Base-by-base conservation (phyloP, 2,888 invertebrate genomes). In the Drosophila vallismaia region DNA sequence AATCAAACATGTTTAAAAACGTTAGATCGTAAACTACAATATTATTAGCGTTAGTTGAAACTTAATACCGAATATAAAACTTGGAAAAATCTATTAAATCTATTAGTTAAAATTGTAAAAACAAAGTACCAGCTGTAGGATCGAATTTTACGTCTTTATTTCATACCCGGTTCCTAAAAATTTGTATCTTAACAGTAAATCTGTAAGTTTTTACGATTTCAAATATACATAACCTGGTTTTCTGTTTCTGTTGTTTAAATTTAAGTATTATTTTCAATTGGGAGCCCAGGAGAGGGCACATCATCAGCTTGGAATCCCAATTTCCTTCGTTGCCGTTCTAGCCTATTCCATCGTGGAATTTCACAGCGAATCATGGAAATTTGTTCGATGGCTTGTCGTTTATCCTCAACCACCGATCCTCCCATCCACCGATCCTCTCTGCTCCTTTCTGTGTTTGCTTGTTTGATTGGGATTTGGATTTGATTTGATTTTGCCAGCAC, bases 401-500 rank as follows among this genome's bases (percentile, higher is more conserved):
- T 51, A 26, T 10, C 36, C 28, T 36, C 31, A 28, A 26, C 14
- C 57, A 48, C 10, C 36, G 50, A 28, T 10, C 14, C 57, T 52
- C 10, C 36, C 50, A 28, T 10, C 24, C 33, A 51, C 6, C 10
- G 29, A 28, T 19, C 64, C 26, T 28, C 26, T 19, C 31, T 33
- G 8, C 12, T 19, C 26, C 8, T 2, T 24, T 8, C 9, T 9
- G 50, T 51, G 29, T 62, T 49, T 59, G 77, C 86, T 88, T 88
- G 89, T 89, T 86, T 86, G 89, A 86, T 86, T 86, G 86, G 84
- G 84, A 89, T 86, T 86, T 88, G 84, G 84, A 89, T 86, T 88
- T 86, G 89, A 86, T 88, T 86, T 86, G 86, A 85, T 88, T 79
- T 88, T 63, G 63, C 59, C 80, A 63, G 58, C 58, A 44, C 46